These are phyloP conservation scores for Mirza zaza DNA, from an alignment of 2,113 vertebrate genomes.

Conservation along the genomic window DNA sequence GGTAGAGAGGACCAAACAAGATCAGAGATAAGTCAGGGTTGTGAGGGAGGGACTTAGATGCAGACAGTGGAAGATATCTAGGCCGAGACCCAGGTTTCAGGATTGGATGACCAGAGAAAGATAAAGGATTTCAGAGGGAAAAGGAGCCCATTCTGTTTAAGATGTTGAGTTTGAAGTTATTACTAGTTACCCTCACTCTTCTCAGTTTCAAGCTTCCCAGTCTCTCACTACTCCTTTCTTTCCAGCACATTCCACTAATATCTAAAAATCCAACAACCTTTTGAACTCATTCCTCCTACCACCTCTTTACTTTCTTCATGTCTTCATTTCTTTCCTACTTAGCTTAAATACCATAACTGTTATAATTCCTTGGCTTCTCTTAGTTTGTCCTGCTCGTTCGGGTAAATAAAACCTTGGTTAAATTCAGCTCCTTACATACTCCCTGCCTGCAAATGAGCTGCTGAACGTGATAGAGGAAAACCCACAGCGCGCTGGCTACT, in stretches of 20 bases:
- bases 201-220: not conserved
- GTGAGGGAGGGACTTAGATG: not conserved
- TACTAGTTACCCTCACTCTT: not conserved
- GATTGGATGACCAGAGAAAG: not conserved
- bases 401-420: not conserved
- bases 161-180: not conserved
- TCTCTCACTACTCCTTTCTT: not conserved
- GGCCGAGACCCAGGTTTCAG: not conserved
- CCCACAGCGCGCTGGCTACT: rapidly evolving
- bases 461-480: not conserved
- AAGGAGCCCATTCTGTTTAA: not conserved
- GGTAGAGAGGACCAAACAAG: not conserved
- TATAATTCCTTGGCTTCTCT: not conserved
- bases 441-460: not conserved
- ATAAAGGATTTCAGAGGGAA: not conserved
- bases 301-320: not conserved
- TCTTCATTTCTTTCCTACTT: constrained; percentile 26
- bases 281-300: not conserved
- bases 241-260: not conserved
- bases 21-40: not conserved
- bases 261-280: not conserved
- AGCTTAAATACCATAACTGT: not conserved
- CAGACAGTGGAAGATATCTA: no score
- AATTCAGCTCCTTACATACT: not conserved
- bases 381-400: not conserved